These are phyloP conservation scores for Nematostella vectensis DNA, from an alignment of 92 coral and sea anemone genomes.

Conservation along the genomic window DNA sequence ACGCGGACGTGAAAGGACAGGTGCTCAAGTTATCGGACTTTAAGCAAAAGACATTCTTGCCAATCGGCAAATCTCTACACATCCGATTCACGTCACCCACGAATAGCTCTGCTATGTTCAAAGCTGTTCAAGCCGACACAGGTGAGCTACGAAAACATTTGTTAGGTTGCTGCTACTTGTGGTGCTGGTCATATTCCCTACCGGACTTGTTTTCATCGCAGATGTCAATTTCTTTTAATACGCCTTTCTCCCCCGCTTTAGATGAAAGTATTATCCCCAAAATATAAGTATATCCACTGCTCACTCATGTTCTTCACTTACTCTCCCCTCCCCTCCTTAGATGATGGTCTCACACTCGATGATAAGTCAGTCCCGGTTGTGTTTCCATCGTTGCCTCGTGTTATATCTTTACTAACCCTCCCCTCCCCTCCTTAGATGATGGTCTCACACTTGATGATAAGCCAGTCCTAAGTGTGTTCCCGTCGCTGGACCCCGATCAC, in stretches of 20 bases:
- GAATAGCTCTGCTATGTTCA: slow-evolving; percentile 56
- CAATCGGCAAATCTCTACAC: slow-evolving; percentile 61
- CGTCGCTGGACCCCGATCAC: slow-evolving; percentile 47
- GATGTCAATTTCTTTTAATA: too few relatives aligned
- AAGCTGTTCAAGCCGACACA: slow-evolving; percentile 38
- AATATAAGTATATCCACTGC: slow-evolving; percentile 1
- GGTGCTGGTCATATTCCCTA: neutral
- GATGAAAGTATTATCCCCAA: slow-evolving; percentile 34
- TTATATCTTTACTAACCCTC: neutral
- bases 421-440: slow-evolving; percentile 6
- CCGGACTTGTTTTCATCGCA: neutral
- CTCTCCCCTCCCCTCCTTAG: neutral
- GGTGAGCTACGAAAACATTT: too few relatives aligned
- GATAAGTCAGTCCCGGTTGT: slow-evolving; percentile 35
- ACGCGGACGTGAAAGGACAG: slow-evolving; percentile 68
- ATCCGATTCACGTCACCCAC: slow-evolving; percentile 49
- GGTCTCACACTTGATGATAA: slow-evolving; percentile 32
- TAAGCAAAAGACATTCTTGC: slow-evolving; percentile 54
- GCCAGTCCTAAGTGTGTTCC: slow-evolving; percentile 40
- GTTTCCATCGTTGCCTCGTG: neutral
- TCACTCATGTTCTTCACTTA: neutral
- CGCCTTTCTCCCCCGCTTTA: neutral
- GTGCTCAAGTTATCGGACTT: slow-evolving; percentile 52
- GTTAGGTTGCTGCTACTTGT: slow-evolving; percentile 5
- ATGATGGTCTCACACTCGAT: slow-evolving; percentile 32